Conservation (phyloP, 30 jellyfish, hydroid and myxozoan species). For the Aurelia sp. region DNA sequence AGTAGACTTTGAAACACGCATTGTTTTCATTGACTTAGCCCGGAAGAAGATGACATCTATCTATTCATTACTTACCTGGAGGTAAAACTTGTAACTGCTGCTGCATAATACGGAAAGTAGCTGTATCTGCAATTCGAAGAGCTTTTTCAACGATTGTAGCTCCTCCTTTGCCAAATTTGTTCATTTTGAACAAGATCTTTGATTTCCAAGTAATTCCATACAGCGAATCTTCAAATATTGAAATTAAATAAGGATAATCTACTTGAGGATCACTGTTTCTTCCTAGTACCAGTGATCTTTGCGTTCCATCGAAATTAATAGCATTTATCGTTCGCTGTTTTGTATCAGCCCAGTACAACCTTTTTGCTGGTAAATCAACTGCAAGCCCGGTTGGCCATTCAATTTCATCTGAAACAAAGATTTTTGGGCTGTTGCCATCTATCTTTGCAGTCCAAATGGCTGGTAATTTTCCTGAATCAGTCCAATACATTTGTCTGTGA, state of each 20-base stretch:
- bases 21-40: too few relatives aligned
- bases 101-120: conserved; percentile 62
- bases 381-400: conserved; percentile 91
- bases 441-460: conserved; percentile 81
- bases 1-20: too few relatives aligned
- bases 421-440: conserved; percentile 69
- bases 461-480: conserved; percentile 60
- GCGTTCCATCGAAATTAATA: conserved; percentile 77
- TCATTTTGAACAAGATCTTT: conserved; percentile 63
- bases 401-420: conserved; percentile 68
- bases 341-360: conserved; percentile 95
- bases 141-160: conserved; percentile 47
- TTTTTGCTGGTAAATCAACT: conserved; percentile 76
- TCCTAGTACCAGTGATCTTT: conserved; percentile 55
- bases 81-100: conserved; percentile 70
- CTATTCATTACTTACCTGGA: conserved; percentile 18
- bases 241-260: conserved; percentile 76
- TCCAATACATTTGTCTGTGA: conserved; percentile 79
- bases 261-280: conserved; percentile 11
- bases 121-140: conserved; percentile 28
- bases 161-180: conserved; percentile 77
- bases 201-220: conserved; percentile 80
- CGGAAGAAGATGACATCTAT: too few relatives aligned
- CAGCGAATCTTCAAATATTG: conserved; percentile 80
- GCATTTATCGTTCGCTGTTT: conserved; percentile 80